phyloP scores from a whole-genome alignment of 2,797 vertebrate species.

The Rhodeus uyekii region DNA sequence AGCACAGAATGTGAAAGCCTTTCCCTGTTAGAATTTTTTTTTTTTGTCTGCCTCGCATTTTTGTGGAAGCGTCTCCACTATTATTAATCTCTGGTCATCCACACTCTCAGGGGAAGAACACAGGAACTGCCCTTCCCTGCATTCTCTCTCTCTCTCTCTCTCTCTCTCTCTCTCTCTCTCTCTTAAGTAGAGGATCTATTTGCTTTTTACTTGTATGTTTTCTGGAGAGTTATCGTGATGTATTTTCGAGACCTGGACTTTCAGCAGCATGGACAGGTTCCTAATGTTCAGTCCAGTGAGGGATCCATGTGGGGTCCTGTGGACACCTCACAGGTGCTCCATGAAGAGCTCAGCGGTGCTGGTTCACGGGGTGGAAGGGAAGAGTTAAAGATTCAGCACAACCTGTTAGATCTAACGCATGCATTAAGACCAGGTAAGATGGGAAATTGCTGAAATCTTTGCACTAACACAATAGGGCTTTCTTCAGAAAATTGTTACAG shows the following conservation, averaged over 20 bases:
- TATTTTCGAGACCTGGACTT: conserved; percentile 2
- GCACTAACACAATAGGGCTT: not conserved
- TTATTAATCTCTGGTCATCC: conserved; percentile 49
- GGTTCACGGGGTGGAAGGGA: not conserved
- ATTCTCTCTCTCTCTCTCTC: conserved; percentile 37
- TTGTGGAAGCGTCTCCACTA: conserved; percentile 42
- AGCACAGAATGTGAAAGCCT: conserved; percentile 71
- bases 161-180: conserved; percentile 23
- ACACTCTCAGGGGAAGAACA: conserved; percentile 45
- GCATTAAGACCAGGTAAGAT: conserved; percentile 34
- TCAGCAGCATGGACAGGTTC: not conserved
- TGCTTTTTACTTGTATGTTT: conserved; percentile 16
- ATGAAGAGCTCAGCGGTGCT: not conserved
- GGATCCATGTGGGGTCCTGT: conserved; percentile 9
- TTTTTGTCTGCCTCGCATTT: conserved; percentile 40
- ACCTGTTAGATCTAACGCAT: not conserved
- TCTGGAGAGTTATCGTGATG: not conserved
- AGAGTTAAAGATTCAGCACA: conserved; percentile 9
- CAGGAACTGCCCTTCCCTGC: conserved; percentile 43
- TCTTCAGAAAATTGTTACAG: not conserved
- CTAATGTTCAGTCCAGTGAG: not conserved
- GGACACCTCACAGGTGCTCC: conserved; percentile 8
- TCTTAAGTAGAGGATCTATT: conserved; percentile 18
- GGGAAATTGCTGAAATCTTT: not conserved
- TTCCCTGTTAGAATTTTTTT: conserved; percentile 23